phyloP scores from a whole-genome alignment of 2,888 invertebrate genomes.

The Mesoligia furuncula region DNA sequence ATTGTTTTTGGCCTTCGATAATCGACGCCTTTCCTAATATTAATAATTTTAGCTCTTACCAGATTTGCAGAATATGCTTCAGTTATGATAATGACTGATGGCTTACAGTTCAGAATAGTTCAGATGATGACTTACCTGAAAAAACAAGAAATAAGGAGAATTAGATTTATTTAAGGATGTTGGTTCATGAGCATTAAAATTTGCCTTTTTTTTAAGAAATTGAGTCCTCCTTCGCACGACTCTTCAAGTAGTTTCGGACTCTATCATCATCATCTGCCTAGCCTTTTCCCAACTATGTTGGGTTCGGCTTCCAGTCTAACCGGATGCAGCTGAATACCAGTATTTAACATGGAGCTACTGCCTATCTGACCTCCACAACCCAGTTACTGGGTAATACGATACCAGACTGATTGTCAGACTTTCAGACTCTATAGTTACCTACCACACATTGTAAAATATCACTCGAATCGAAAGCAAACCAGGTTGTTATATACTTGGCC shows the following conservation, averaged over 20 bases:
- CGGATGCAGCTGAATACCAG: no score
- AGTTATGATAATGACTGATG: neutral
- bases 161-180: neutral
- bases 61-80: neutral
- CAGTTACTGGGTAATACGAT: no score
- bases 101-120: neutral
- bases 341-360: no score
- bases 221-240: neutral
- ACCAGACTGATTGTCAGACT: no score
- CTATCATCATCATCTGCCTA: neutral
- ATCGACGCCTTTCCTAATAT: no score
- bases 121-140: slow-evolving; percentile 59
- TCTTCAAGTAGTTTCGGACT: neutral
- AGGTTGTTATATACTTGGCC: neutral
- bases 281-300: no score
- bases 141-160: slow-evolving; percentile 3
- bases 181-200: neutral
- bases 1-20: neutral
- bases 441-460: neutral
- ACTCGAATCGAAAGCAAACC: neutral
- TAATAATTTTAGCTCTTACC: slow-evolving; percentile 1
- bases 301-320: no score
- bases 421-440: no score
- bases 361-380: no score
- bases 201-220: neutral